Conservation (phyloP, 2,888 invertebrate genomes). For the Trichogramma dendrolimi region DNA sequence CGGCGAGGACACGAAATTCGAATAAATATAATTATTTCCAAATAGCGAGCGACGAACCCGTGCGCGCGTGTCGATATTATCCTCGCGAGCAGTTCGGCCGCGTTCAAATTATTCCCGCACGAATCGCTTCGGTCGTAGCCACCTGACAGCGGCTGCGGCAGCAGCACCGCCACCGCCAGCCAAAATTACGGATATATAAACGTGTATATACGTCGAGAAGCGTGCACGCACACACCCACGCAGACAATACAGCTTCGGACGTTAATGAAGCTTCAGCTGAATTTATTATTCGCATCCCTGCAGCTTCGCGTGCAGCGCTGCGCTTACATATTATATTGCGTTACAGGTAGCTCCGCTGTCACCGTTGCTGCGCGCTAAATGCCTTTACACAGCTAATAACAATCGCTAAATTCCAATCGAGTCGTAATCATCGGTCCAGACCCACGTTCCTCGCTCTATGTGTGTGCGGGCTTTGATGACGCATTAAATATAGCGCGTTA, state of each 20-base stretch:
- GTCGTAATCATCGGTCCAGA: constrained; percentile 9
- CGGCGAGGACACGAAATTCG: too few species aligned
- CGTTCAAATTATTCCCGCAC: constrained; percentile 11
- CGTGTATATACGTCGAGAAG: not conserved
- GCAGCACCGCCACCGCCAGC: not conserved
- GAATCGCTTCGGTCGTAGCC: not conserved
- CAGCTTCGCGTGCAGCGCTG: not conserved
- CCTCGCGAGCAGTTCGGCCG: not conserved
- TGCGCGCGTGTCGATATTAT: too few species aligned
- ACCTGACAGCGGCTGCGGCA: not conserved
- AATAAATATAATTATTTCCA: too few species aligned
- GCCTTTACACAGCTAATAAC: not conserved
- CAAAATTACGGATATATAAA: constrained; percentile 10
- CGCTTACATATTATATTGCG: not conserved
- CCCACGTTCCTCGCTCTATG: not conserved
- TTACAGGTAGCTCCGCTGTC: not conserved
- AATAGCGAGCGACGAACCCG: too few species aligned
- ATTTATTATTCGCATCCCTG: constrained; percentile 11
- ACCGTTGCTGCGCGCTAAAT: not conserved
- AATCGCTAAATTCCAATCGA: constrained; percentile 25
- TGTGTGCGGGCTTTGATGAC: too few species aligned
- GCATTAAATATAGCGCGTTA: constrained; percentile 20
- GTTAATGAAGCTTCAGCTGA: not conserved
- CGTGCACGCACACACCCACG: not conserved
- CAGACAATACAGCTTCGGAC: not conserved